Evolutionary conservation across 2,888 invertebrate genomes (phyloP).

Genomic region (Cerceris ruficornis): DNA sequence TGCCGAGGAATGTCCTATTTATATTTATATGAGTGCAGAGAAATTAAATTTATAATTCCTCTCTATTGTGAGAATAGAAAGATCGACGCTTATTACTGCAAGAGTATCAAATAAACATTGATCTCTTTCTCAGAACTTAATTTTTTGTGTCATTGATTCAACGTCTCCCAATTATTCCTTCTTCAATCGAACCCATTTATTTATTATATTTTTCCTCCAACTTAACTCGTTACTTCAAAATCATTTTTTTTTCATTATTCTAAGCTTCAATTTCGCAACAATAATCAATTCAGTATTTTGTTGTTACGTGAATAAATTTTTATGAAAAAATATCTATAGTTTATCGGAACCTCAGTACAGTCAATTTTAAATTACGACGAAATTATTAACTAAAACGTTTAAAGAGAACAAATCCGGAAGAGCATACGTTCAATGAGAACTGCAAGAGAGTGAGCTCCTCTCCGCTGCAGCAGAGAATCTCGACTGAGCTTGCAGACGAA

Average conservation of each 20-base stretch:
- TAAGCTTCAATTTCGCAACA: not conserved
- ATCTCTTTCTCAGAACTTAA: conserved; percentile 77
- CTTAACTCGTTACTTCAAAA: not conserved
- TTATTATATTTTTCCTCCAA: not conserved
- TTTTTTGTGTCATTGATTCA: conserved; percentile 47
- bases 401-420: not conserved
- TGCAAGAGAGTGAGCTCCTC: not conserved
- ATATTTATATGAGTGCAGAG: conserved; percentile 69
- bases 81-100: conserved; percentile 79
- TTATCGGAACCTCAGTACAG: too few relatives aligned
- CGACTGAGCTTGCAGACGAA: conserved; percentile 52
- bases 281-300: too few relatives aligned
- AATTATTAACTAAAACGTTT: not conserved
- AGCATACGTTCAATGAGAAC: not conserved
- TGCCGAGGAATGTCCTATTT: conserved; percentile 58
- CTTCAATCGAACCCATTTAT: not conserved
- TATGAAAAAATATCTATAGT: too few relatives aligned
- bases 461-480: conserved; percentile 46
- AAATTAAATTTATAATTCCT: conserved; percentile 75
- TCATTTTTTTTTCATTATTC: not conserved
- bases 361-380: too few relatives aligned
- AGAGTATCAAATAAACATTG: conserved; percentile 81
- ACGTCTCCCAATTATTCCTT: conserved; percentile 22
- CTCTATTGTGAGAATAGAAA: conserved; percentile 78
- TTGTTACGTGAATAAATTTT: too few relatives aligned